Conservation (phyloP, 2,888 invertebrate species). For the Crioceris asparagi region DNA sequence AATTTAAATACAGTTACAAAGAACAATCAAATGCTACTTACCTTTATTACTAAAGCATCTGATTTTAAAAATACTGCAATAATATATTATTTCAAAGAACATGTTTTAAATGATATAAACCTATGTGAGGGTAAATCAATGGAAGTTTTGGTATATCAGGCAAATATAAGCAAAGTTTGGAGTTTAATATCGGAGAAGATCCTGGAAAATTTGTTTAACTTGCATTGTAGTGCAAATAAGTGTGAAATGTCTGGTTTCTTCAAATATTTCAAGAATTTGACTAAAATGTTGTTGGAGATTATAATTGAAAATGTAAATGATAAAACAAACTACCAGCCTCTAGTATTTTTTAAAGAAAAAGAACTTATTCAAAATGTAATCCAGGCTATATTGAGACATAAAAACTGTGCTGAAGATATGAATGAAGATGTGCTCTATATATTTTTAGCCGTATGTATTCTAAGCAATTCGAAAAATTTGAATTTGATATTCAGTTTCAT, state of each 20-base stretch:
- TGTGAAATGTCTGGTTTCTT: slow-evolving; percentile 10
- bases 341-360: slow-evolving; percentile 20
- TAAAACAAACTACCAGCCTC: slow-evolving; percentile 7
- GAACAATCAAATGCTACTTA: slow-evolving; percentile 3
- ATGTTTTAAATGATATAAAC: slow-evolving; percentile 15
- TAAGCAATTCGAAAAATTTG: too few species aligned
- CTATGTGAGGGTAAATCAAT: slow-evolving; percentile 7
- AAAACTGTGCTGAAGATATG: too few species aligned
- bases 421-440: too few species aligned
- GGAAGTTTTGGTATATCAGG: slow-evolving; percentile 14
- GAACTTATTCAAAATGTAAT: slow-evolving; percentile 11
- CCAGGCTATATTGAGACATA: too few species aligned
- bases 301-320: slow-evolving; percentile 13
- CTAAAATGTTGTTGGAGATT: slow-evolving; percentile 14
- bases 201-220: slow-evolving; percentile 8
- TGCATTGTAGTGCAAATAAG: slow-evolving; percentile 5
- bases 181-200: slow-evolving; percentile 14
- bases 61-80: slow-evolving; percentile 11
- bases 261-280: slow-evolving; percentile 12
- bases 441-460: too few species aligned
- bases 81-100: slow-evolving; percentile 13
- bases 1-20: slow-evolving; percentile 4
- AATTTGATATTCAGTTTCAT: too few species aligned
- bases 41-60: too few species aligned
- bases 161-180: slow-evolving; percentile 18